A percentile compares a stretch with the other conserved stretches of the same genome.
Conservation (phyloP, 2,113 vertebrate genomes). For the Apus apus region DNA sequence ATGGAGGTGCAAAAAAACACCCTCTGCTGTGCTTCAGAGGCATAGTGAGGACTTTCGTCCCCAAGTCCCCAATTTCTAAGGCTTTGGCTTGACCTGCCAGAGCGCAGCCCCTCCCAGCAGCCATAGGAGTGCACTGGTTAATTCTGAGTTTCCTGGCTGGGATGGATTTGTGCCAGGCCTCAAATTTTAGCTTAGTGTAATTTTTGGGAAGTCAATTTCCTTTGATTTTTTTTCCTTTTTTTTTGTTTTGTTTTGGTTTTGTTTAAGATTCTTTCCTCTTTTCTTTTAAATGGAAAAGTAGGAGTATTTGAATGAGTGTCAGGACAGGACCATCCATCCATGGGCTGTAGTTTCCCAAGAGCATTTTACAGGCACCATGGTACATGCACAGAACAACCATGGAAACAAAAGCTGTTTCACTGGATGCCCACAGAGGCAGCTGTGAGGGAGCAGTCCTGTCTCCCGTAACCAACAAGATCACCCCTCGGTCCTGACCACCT, state of each 20-base stretch:
- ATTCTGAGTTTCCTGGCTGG: slow-evolving; percentile 76
- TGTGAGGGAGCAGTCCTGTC: not conserved
- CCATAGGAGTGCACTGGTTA: slow-evolving; percentile 61
- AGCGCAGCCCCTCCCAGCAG: not conserved
- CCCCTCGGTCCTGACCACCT: not conserved
- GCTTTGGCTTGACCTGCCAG: rapidly evolving
- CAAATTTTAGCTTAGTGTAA: slow-evolving; percentile 78
- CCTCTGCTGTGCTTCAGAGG: not conserved
- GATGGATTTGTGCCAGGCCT: slow-evolving; percentile 76
- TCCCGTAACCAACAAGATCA: not conserved
- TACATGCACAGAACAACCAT: not conserved
- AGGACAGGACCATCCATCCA: not conserved
- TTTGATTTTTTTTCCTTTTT: slow-evolving; percentile 63
- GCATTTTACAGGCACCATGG: not conserved
- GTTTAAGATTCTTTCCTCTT: slow-evolving; percentile 52
- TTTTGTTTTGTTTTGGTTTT: not conserved
- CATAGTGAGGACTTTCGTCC: rapidly evolving
- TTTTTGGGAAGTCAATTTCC: slow-evolving; percentile 84
- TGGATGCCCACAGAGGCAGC: not conserved
- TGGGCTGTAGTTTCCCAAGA: not conserved
- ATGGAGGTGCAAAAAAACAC: rapidly evolving
- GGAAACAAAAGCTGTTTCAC: slow-evolving; percentile 8
- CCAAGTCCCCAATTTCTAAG: not conserved
- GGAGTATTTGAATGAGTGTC: not conserved
- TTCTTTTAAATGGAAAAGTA: slow-evolving; percentile 69